A percentile compares a stretch with the other conserved stretches of the same genome.
phyloP scores from a whole-genome alignment of 2,888 invertebrate genomes.

The Cheilosia pagana region DNA sequence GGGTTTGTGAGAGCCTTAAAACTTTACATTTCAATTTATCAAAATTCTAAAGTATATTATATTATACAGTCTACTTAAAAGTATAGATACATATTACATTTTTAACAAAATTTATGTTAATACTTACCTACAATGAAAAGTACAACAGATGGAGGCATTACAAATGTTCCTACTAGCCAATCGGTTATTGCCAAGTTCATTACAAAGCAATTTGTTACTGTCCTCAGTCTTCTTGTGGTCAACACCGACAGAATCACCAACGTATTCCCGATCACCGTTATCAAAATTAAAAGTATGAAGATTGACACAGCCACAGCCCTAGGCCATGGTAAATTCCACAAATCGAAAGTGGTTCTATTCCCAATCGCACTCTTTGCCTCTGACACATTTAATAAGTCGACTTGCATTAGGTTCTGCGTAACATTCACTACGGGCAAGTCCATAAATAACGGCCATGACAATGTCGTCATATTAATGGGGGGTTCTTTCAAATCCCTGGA shows the following conservation, averaged over 20 bases:
- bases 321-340: conserved; percentile 86
- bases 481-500: conserved; percentile 12
- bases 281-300: conserved; percentile 87
- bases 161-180: conserved; percentile 95
- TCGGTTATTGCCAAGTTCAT: conserved; percentile 97
- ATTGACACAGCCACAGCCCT: conserved; percentile 85
- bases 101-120: not conserved
- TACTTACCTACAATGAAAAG: conserved; percentile 91
- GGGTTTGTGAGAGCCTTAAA: too few species aligned
- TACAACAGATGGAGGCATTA: conserved; percentile 97
- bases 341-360: conserved; percentile 3
- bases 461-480: conserved; percentile 26
- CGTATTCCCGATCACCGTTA: conserved; percentile 93
- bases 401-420: conserved; percentile 5
- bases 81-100: too few species aligned
- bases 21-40: too few species aligned
- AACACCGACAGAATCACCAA: conserved; percentile 95
- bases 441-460: conserved; percentile 34
- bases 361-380: conserved; percentile 5
- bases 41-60: too few species aligned
- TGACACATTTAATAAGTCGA: conserved; percentile 25
- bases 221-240: conserved; percentile 93
- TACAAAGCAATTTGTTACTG: conserved; percentile 97
- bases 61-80: too few species aligned
- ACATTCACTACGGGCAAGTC: conserved; percentile 38